Base-by-base conservation (phyloP, 2,888 invertebrate species). In the Litoditis marina region DNA sequence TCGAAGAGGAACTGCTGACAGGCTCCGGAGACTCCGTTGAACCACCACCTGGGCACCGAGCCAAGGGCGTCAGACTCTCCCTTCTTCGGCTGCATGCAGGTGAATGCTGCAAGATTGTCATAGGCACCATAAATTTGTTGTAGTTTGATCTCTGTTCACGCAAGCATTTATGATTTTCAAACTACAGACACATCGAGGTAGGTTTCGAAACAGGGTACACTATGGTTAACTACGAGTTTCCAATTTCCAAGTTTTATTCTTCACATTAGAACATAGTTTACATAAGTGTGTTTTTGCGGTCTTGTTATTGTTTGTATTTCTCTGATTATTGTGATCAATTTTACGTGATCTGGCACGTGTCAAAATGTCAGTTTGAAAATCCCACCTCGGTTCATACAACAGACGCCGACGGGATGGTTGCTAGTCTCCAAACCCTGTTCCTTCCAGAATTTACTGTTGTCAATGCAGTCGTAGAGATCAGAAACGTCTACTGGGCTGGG, bases 1-100 rank as follows among this genome's bases (percentile, higher is more conserved):
- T 76, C 73, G 42, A 73, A 76, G 28, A 76, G 64, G 60, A 76
- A 76, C 51, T 73, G 73, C 57, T 76, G 73, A 42, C 76, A 76
- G 1, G 71, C 68, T 5, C 76, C 76, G 63, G 71, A 66, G 22
- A 76, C 70, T 4, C 66, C 62, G 47, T 74, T 76, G 63, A 69
- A 76, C 60, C 65, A 76, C 76, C 75, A 73, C 55, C 69, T 56
- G 44, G 73, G 73, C 57, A 73, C 73, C 0, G 73, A 69, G 46
- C 73, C 73, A 55, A 73, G 63, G 8, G 71, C 71, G 28, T 70
- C 72, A 27, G 68, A 68, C 57, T 76, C 76, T 31, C 76, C 76
- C 27, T 67, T 63, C 47, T 69, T 69, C 39, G 76, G 72, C 55
- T 76, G 76, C 64, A 72, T 73, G 46, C 76, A 76, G n/a, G 73